phyloP scores from a whole-genome alignment of 2,113 vertebrate genomes.

The Hystrix brachyura region DNA sequence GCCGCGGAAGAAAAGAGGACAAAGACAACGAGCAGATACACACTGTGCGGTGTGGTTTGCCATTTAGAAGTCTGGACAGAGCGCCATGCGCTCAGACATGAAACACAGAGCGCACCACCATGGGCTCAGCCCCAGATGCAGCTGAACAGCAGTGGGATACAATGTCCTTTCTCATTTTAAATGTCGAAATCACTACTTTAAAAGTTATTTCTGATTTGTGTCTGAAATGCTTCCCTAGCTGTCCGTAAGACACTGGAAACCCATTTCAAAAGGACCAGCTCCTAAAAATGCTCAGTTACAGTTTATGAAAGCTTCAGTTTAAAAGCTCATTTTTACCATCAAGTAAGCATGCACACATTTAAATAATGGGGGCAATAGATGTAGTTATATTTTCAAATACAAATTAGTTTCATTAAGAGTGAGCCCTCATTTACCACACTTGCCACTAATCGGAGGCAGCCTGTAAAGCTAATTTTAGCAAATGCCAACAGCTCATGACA shows the following conservation, averaged over 20 bases:
- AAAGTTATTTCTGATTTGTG: conserved; percentile 17
- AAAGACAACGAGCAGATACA: not conserved
- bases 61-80: not conserved
- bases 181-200: not conserved
- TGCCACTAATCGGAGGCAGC: conserved; percentile 63
- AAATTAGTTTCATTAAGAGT: conserved; percentile 77
- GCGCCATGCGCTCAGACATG: rapidly evolving
- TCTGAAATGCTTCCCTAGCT: conserved; percentile 12
- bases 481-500: conserved; percentile 74
- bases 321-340: conserved; percentile 59
- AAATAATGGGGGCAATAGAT: conserved; percentile 71
- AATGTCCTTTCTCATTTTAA: not conserved
- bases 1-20: not conserved
- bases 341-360: conserved; percentile 14
- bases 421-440: conserved; percentile 65
- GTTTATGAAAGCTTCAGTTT: conserved; percentile 12
- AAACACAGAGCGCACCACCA: not conserved
- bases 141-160: not conserved
- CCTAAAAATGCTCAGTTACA: conserved; percentile 32
- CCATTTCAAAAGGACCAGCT: conserved; percentile 12
- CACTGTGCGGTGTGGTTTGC: rapidly evolving
- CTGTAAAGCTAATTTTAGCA: conserved; percentile 77
- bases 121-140: not conserved
- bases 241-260: not conserved
- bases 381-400: conserved; percentile 78